Conservation (phyloP, 2,113 vertebrate species). For the Setophaga coronata region DNA sequence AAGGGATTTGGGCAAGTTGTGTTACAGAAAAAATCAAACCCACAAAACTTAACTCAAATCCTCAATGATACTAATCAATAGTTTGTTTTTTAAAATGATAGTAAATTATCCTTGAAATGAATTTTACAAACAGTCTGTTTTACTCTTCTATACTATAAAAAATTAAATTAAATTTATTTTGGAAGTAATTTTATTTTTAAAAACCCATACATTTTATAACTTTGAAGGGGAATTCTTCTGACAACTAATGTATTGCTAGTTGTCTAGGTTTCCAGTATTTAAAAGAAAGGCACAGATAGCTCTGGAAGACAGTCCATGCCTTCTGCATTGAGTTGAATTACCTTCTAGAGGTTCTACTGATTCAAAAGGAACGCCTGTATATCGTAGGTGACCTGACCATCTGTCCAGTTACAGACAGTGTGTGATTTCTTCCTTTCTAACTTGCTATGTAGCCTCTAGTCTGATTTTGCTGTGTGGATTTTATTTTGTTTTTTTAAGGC, state of each 20-base stretch:
- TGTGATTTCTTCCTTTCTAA: neutral
- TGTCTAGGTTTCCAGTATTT: neutral
- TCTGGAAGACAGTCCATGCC: neutral
- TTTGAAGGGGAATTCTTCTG: neutral
- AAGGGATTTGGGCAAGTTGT: neutral
- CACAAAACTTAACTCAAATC: neutral
- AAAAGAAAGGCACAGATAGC: neutral
- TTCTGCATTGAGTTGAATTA: neutral
- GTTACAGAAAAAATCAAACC: neutral
- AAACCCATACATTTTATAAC: neutral
- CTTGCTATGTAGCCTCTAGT: neutral
- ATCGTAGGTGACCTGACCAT: neutral
- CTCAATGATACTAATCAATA: neutral
- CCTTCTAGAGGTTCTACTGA: neutral
- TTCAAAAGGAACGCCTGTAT: neutral
- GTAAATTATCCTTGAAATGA: neutral
- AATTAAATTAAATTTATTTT: neutral
- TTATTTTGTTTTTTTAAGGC: slow-evolving; percentile 75
- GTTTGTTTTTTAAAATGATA: neutral
- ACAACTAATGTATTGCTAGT: neutral
- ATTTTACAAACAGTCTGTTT: neutral
- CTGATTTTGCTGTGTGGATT: neutral
- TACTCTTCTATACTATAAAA: neutral
- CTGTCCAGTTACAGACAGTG: neutral
- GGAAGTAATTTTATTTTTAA: neutral